phyloP scores from a whole-genome alignment of 2,797 vertebrate genomes.

The Notoglanidium macrostoma region DNA sequence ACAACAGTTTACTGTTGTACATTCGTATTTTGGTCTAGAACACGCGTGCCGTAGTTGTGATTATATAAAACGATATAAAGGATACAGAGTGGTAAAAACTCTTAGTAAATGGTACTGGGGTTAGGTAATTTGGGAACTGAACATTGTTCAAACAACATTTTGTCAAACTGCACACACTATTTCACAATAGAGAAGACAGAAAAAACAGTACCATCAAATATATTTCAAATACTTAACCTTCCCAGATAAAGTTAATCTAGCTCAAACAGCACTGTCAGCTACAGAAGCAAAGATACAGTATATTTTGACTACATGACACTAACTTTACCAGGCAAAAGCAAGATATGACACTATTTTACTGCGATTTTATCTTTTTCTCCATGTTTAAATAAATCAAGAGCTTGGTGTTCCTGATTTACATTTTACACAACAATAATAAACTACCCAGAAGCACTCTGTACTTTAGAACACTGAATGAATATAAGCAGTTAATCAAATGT shows the following conservation, averaged over 20 bases:
- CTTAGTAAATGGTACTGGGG: slow-evolving; percentile 57
- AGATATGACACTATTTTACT: too few relatives aligned
- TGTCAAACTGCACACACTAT: too few relatives aligned
- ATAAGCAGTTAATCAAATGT: not conserved
- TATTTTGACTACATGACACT: not conserved
- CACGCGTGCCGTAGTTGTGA: slow-evolving; percentile 42
- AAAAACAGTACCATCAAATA: too few relatives aligned
- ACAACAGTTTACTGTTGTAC: not conserved
- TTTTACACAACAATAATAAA: too few relatives aligned
- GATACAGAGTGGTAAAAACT: slow-evolving; percentile 20
- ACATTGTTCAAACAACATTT: not conserved
- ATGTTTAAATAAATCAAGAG: not conserved
- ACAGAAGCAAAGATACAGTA: not conserved
- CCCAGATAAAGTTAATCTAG: not conserved
- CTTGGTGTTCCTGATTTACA: not conserved
- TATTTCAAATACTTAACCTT: not conserved
- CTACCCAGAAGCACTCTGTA: too few relatives aligned
- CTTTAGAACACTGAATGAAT: too few relatives aligned
- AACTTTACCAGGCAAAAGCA: too few relatives aligned
- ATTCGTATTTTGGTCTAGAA: rapidly evolving
- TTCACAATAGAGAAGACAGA: too few relatives aligned
- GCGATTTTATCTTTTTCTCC: too few relatives aligned
- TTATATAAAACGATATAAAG: slow-evolving; percentile 13
- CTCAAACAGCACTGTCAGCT: not conserved
- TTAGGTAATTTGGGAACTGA: not conserved